These are phyloP conservation scores for Calliopsis andreniformis DNA, from an alignment of 1,140 invertebrate genomes.

Conservation along the genomic window DNA sequence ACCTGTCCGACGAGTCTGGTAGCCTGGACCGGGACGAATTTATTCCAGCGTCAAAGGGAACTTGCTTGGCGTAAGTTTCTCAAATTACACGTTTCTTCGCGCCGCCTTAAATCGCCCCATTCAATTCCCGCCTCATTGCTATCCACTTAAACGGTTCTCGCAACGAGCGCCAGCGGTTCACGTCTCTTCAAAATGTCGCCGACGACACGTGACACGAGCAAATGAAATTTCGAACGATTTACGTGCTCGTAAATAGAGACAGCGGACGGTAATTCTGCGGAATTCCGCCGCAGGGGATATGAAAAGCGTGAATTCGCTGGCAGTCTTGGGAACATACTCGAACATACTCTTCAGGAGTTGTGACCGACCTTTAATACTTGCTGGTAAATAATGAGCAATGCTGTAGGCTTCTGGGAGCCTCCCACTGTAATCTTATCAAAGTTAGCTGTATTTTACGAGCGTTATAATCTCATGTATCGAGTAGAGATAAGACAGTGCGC, in stretches of 20 bases:
- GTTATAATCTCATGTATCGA: constrained; percentile 10
- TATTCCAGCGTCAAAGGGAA: constrained; percentile 86
- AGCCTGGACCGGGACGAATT: constrained; percentile 84
- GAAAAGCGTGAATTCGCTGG: constrained; percentile 12
- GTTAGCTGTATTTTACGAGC: neutral
- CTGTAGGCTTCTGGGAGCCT: neutral
- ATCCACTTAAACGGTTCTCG: neutral
- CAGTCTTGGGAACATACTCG: neutral
- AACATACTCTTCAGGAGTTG: neutral
- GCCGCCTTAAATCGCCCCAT: no score
- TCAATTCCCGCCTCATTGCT: neutral
- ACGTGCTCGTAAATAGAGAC: constrained; percentile 1
- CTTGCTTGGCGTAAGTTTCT: constrained; percentile 85
- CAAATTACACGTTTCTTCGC: neutral
- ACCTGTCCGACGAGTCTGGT: constrained; percentile 82
- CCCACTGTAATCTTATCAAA: constrained; percentile 25
- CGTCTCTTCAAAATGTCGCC: neutral
- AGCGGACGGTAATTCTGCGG: neutral
- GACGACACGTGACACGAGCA: neutral
- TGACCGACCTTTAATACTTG: constrained; percentile 18
- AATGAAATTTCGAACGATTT: constrained; percentile 44
- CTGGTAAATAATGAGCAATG: constrained; percentile 27
- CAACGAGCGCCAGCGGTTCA: neutral
- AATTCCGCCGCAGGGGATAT: neutral
- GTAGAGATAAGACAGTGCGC: neutral